Conservation (phyloP, 2,113 vertebrate species). For the Atractosteus spatula region DNA sequence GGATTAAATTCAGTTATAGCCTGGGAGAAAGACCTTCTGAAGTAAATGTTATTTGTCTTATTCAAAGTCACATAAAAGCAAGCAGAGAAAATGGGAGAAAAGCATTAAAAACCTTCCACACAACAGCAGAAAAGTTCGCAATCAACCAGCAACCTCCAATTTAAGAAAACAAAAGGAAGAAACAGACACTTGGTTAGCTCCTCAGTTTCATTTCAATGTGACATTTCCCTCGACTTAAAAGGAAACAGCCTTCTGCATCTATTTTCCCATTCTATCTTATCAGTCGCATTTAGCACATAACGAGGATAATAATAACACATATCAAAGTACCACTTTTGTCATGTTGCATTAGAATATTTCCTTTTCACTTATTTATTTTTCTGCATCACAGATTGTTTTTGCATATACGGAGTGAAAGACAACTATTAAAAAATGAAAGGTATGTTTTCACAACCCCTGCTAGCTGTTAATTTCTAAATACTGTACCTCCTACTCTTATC, state of each 20-base stretch:
- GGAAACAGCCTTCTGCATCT: slow-evolving; percentile 48
- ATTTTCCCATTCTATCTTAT: slow-evolving; percentile 63
- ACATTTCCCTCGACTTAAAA: slow-evolving; percentile 55
- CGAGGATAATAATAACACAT: slow-evolving; percentile 50
- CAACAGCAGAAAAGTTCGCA: slow-evolving; percentile 2
- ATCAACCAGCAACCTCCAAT: neutral
- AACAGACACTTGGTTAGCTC: slow-evolving; percentile 31
- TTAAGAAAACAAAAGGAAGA: neutral
- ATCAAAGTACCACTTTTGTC: slow-evolving; percentile 71
- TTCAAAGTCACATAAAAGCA: too few relatives aligned
- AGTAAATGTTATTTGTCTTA: too few relatives aligned
- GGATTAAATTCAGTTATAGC: too few relatives aligned
- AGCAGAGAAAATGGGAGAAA: too few relatives aligned
- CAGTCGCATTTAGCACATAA: slow-evolving; percentile 61
- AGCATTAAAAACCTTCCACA: neutral
- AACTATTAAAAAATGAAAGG: slow-evolving; percentile 59
- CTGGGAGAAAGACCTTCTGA: too few relatives aligned
- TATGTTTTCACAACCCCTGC: slow-evolving; percentile 39
- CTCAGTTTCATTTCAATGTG: slow-evolving; percentile 43
- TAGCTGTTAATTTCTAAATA: slow-evolving; percentile 50
- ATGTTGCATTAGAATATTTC: slow-evolving; percentile 57
- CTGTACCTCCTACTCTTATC: slow-evolving; percentile 29
- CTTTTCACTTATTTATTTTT: slow-evolving; percentile 48
- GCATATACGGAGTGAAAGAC: slow-evolving; percentile 54
- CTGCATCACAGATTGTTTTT: slow-evolving; percentile 63